Conservation (phyloP, 1,140 invertebrate species). For the Drosophila equinoxialis region DNA sequence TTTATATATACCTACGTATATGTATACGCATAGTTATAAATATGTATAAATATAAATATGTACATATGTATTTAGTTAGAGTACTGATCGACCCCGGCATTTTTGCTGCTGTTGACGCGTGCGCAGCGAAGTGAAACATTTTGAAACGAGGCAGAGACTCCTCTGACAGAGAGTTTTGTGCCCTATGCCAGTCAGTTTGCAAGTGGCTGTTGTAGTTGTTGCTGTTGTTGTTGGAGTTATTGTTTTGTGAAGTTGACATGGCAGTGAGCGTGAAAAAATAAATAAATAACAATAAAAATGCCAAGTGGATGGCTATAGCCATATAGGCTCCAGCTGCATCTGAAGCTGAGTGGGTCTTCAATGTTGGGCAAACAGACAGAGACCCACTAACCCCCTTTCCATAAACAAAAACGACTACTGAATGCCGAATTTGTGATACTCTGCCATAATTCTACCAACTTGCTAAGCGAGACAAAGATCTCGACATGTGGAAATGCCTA, state of each 20-base stretch:
- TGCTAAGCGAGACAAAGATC: too few relatives aligned
- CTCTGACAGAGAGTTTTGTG: conserved; percentile 37
- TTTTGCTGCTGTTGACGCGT: conserved; percentile 55
- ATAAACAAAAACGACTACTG: conserved; percentile 26
- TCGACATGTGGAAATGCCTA: too few relatives aligned
- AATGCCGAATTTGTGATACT: neutral
- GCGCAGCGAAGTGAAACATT: conserved; percentile 76
- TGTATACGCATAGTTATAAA: neutral
- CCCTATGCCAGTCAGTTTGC: conserved; percentile 22
- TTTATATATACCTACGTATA: neutral
- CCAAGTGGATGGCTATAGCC: neutral
- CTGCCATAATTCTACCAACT: neutral
- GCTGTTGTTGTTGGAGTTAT: conserved; percentile 9
- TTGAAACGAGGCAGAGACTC: conserved; percentile 33
- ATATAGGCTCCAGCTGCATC: neutral
- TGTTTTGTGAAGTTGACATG: conserved; percentile 55
- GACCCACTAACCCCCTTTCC: too few relatives aligned
- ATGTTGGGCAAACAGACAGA: conserved; percentile 67
- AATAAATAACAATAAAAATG: conserved; percentile 74
- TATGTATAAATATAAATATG: neutral
- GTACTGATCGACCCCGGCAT: conserved; percentile 44
- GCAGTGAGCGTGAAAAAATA: conserved; percentile 76
- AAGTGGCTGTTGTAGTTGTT: too few relatives aligned
- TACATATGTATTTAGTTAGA: neutral
- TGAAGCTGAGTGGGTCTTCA: conserved; percentile 33